phyloP scores from a whole-genome alignment of 1,140 invertebrate genomes.

The Drosophila rhopaloa region DNA sequence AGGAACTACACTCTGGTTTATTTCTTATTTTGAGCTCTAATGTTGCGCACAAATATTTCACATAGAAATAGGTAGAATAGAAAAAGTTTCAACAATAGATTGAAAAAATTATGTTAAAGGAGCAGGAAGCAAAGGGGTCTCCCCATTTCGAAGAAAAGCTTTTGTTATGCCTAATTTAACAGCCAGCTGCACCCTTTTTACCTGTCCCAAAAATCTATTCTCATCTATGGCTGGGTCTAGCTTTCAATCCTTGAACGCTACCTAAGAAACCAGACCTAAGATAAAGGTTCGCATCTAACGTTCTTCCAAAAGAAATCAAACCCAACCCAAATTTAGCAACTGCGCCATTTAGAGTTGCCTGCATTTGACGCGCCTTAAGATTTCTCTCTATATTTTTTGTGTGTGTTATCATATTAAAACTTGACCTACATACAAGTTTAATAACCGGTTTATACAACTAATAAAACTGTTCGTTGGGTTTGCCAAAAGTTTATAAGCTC shows the following conservation, averaged over 20 bases:
- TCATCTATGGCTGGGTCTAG: conserved; percentile 20
- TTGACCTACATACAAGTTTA: conserved; percentile 69
- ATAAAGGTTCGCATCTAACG: conserved; percentile 16
- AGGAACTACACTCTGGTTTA: no score
- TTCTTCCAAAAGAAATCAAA: conserved; percentile 29
- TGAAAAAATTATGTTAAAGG: background rate
- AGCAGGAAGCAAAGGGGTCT: background rate
- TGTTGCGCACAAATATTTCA: background rate
- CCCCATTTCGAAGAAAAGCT: background rate
- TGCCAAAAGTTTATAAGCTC: conserved; percentile 21
- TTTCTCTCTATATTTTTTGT: conserved; percentile 22
- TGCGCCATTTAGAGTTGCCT: conserved; percentile 63
- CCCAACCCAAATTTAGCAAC: conserved; percentile 54
- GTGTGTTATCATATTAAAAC: conserved; percentile 72
- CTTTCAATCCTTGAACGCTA: conserved; percentile 19
- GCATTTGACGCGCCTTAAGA: conserved; percentile 35
- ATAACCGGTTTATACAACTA: conserved; percentile 62
- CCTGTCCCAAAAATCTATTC: conserved; percentile 39
- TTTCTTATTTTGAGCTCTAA: background rate
- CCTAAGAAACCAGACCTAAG: conserved; percentile 14
- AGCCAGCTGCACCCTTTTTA: conserved; percentile 39
- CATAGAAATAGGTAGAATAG: conserved; percentile 8
- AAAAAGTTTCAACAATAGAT: conserved; percentile 11
- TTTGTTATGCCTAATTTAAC: conserved; percentile 11
- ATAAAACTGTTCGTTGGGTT: conserved; percentile 1